These are phyloP conservation scores for Hemiscyllium ocellatum DNA, from an alignment of 2,113 vertebrate species.

Conservation along the genomic window DNA sequence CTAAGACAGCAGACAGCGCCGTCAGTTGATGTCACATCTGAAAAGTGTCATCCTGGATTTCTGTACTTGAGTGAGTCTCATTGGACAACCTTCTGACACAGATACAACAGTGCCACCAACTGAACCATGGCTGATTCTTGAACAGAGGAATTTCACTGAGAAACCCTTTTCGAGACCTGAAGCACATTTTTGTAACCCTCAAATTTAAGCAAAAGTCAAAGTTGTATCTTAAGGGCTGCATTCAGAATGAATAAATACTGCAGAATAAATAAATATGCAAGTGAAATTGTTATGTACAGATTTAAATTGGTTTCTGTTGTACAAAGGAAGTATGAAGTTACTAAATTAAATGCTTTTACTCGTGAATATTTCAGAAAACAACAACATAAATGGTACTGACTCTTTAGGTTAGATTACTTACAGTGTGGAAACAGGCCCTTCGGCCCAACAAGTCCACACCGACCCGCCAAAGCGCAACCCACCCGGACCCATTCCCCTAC, in stretches of 20 bases:
- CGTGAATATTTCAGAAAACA: background rate
- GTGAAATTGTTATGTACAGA: background rate
- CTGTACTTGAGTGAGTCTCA: background rate
- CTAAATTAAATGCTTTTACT: background rate
- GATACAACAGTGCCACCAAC: too few species aligned
- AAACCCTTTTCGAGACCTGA: background rate
- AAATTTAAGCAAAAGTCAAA: background rate
- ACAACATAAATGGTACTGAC: background rate
- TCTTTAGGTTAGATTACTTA: too few species aligned
- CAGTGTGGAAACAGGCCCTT: too few species aligned
- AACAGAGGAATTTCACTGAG: background rate
- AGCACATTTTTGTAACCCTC: background rate
- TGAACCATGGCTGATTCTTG: background rate
- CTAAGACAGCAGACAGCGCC: background rate
- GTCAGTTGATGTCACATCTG: background rate
- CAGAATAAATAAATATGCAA: background rate
- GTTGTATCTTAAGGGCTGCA: background rate
- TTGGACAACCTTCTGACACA: background rate
- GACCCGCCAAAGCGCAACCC: too few species aligned
- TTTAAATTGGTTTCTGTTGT: background rate
- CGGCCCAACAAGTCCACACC: too few species aligned
- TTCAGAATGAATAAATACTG: background rate
- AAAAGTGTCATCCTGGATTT: background rate
- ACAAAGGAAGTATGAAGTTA: background rate
- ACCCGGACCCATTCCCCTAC: too few species aligned